Evolutionary conservation across 2,888 invertebrate species (phyloP).

Genomic region (Hirtodrosophila alboralis): DNA sequence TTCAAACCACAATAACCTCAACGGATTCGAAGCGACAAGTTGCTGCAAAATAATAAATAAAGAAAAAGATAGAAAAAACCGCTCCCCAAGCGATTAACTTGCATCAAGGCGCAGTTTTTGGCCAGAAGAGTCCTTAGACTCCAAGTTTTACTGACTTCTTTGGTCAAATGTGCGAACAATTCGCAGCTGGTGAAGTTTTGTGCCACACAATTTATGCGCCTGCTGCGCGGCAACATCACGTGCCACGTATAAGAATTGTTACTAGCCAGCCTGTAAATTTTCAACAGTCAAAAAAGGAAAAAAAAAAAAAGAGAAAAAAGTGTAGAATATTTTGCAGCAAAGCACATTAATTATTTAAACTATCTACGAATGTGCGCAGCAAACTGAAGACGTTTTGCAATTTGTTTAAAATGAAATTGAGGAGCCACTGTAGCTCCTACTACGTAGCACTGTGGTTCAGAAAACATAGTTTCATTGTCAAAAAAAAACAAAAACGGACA

Average conservation of each 20-base stretch:
- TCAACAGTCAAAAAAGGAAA: constrained; percentile 23
- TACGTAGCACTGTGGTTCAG: constrained; percentile 28
- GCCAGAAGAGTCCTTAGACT: constrained; percentile 20
- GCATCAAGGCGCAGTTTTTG: constrained; percentile 48
- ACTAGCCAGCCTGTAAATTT: constrained; percentile 23
- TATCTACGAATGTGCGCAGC: constrained; percentile 69
- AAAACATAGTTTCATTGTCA: no score
- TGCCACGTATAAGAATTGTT: constrained; percentile 45
- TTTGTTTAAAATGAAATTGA: constrained; percentile 22
- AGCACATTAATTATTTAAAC: constrained; percentile 79
- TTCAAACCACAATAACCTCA: constrained; percentile 44
- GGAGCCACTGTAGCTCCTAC: constrained; percentile 3
- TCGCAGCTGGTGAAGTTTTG: constrained; percentile 49
- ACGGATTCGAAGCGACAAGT: constrained; percentile 57
- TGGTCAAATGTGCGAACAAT: constrained; percentile 68
- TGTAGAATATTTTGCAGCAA: constrained; percentile 39
- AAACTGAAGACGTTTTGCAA: constrained; percentile 29
- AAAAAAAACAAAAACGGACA: no score
- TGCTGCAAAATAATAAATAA: constrained; percentile 22
- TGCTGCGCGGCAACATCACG: constrained; percentile 60
- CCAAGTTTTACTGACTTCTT: neutral
- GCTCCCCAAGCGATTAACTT: constrained; percentile 50
- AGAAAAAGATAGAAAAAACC: neutral
- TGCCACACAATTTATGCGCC: constrained; percentile 65
- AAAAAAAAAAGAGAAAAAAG: constrained; percentile 1